Percentiles rank a stretch among this genome's conserved stretches.
These are phyloP conservation scores for Lasiurus cinereus DNA, from an alignment of 2,113 vertebrate species.

Conservation along the genomic window DNA sequence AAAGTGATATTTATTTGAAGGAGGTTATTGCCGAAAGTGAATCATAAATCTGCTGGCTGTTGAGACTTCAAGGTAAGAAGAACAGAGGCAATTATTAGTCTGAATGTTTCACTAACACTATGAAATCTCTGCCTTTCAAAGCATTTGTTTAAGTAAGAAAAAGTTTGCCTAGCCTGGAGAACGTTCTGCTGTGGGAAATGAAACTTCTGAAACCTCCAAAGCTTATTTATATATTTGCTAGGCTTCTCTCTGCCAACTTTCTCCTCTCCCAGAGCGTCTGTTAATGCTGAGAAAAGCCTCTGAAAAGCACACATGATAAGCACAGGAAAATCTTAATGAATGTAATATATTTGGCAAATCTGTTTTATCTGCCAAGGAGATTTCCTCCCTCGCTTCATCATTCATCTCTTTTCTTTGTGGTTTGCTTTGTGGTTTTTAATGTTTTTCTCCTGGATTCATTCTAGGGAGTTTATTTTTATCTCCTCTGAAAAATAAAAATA, in stretches of 20 bases:
- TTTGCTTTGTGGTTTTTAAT: not conserved
- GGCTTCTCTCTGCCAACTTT: conserved; percentile 76
- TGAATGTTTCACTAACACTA: conserved; percentile 54
- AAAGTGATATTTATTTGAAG: conserved; percentile 83
- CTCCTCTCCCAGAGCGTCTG: conserved; percentile 78
- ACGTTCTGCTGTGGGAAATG: conserved; percentile 75
- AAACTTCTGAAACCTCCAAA: conserved; percentile 75
- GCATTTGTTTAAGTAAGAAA: conserved; percentile 78
- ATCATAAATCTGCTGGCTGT: conserved; percentile 76
- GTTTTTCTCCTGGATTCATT: conserved; percentile 41
- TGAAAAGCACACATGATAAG: conserved; percentile 77
- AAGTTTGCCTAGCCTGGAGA: conserved; percentile 77
- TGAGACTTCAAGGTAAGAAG: conserved; percentile 78
- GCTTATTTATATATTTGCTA: conserved; percentile 82
- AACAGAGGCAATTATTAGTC: conserved; percentile 77
- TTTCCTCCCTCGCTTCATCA: conserved; percentile 61
- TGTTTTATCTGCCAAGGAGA: conserved; percentile 74
- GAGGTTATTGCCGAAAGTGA: conserved; percentile 80
- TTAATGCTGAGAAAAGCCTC: conserved; percentile 83
- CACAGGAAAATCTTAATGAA: conserved; percentile 77
- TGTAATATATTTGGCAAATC: conserved; percentile 80
- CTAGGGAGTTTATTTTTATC: not conserved
- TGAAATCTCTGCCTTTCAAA: conserved; percentile 83
- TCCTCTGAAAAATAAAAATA: conserved; percentile 61
- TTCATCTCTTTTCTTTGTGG: conserved; percentile 25